phyloP scores from a whole-genome alignment of 2,113 vertebrate genomes.

The Alouatta palliata region DNA sequence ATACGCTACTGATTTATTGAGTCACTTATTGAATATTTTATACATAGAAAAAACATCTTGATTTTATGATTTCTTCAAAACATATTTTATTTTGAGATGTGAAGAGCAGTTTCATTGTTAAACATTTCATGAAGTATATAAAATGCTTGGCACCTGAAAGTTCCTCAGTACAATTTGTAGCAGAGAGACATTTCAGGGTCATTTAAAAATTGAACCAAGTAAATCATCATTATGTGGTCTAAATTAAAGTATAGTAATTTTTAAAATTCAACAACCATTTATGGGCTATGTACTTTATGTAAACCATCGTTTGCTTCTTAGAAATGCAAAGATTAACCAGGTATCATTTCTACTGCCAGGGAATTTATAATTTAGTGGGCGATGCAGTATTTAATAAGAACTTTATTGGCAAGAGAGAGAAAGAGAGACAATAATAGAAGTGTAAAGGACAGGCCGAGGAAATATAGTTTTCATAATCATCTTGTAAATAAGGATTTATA shows the following conservation, averaged over 20 bases:
- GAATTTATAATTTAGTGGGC: slow-evolving; percentile 30
- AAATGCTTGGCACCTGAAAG: neutral
- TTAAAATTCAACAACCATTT: neutral
- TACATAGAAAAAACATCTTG: neutral
- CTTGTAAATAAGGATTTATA: slow-evolving; percentile 32
- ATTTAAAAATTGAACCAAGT: slow-evolving; percentile 40
- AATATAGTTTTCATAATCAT: neutral
- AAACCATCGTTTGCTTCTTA: neutral
- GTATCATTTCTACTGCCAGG: slow-evolving; percentile 19
- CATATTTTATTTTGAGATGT: neutral
- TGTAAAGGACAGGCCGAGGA: neutral
- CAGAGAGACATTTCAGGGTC: neutral
- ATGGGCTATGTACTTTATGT: neutral
- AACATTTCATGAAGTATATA: slow-evolving; percentile 18
- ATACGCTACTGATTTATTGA: neutral
- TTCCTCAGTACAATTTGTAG: neutral
- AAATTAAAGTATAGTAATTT: slow-evolving; percentile 28
- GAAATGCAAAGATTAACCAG: neutral
- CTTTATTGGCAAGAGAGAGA: neutral
- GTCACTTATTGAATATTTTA: slow-evolving; percentile 5
- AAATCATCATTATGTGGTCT: neutral
- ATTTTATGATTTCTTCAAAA: slow-evolving; percentile 14
- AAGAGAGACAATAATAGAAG: neutral
- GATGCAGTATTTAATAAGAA: slow-evolving; percentile 31
- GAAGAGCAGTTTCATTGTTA: slow-evolving; percentile 24